Percentiles rank a stretch among this genome's conserved stretches.
These are phyloP conservation scores for Huso huso DNA, from an alignment of 2,797 vertebrate genomes.

Conservation along the genomic window DNA sequence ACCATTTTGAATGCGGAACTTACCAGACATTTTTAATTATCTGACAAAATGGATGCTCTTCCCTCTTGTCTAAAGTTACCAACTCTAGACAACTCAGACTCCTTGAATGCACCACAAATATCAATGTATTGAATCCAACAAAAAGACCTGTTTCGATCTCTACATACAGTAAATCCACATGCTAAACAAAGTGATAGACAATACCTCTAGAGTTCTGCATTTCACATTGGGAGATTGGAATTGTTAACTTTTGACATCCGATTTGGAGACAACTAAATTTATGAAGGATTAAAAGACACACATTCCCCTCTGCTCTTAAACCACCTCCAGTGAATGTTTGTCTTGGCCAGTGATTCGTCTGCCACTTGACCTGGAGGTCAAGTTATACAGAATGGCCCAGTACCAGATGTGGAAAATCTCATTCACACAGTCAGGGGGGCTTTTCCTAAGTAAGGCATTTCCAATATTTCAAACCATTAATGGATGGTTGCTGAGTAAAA, in stretches of 20 bases:
- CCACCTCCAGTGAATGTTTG: conserved; percentile 33
- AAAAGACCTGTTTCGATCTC: too few species aligned
- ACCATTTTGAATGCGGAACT: too few species aligned
- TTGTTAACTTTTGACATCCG: conserved; percentile 44
- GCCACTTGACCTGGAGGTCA: conserved; percentile 59
- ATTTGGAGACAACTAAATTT: conserved; percentile 18
- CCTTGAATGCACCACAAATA: too few species aligned
- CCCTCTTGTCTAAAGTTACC: too few species aligned
- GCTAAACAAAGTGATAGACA: too few species aligned
- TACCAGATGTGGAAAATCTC: conserved; percentile 47
- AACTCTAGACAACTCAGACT: too few species aligned
- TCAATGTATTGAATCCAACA: too few species aligned
- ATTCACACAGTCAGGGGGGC: conserved; percentile 15
- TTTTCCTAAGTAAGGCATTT: too few species aligned
- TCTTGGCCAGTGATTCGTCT: conserved; percentile 53
- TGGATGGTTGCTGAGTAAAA: conserved; percentile 52
- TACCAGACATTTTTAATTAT: too few species aligned
- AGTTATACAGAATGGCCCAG: conserved; percentile 46
- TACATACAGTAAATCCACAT: too few species aligned
- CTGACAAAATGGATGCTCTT: too few species aligned
- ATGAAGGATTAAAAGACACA: conserved; percentile 30
- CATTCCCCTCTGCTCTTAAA: conserved; percentile 43
- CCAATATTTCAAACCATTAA: conserved; percentile 25
- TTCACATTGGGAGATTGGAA: conserved; percentile 54
- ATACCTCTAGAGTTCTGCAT: conserved; percentile 27